Evolutionary conservation across 2,113 vertebrate species (phyloP), one percentile per base, ranked within the genome.

Genomic region (Kryptolebias marmoratus): DNA sequence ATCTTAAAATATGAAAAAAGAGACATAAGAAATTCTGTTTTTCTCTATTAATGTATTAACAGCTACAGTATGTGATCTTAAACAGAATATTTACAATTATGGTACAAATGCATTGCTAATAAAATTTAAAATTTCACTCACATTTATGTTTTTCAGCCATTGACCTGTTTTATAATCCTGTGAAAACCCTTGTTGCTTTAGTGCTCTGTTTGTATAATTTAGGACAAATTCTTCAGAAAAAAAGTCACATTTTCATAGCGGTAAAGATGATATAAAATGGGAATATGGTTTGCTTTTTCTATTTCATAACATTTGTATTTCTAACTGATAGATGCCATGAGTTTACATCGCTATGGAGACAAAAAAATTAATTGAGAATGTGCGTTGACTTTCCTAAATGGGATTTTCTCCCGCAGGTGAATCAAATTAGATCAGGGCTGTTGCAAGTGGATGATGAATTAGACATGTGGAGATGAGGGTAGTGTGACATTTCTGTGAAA

Each of bases 361-460:
- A 62, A 53, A 57, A 68, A 18, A 18, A 78, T 80, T 83, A 42
- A 83, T 83, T 72, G 49, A 70, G 42, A 80, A 64, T 22, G 68
- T 82, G 68, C 65, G 64, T 54, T 80, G 69, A 75, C 57, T 77
- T 70, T 70, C 31, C 55, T 61, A 72, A 81, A 87, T 85, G 72
- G 65, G 84, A 89, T 87, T 79, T 73, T 76, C 63, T 88, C 75
- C 71, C 62, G 84, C 81, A 84, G 77, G 61, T 78, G 83, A 90
- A 91, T 88, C 77, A 57, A 91, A 88, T 92, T 87, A 87, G 71
- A 88, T 49, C 44, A 74, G 68, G 27, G 81, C 69, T 71, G 80
- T 77, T 63, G 58, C 72, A 71, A 69, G 48, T 56, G 62, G 74
- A 49, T 54, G 32, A 64, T 3, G 28, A 77, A 32, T 76, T 60